Evolutionary conservation across 2,113 vertebrate species (phyloP), one percentile per base, ranked within the genome.

Genomic region (Delphinus delphis): DNA sequence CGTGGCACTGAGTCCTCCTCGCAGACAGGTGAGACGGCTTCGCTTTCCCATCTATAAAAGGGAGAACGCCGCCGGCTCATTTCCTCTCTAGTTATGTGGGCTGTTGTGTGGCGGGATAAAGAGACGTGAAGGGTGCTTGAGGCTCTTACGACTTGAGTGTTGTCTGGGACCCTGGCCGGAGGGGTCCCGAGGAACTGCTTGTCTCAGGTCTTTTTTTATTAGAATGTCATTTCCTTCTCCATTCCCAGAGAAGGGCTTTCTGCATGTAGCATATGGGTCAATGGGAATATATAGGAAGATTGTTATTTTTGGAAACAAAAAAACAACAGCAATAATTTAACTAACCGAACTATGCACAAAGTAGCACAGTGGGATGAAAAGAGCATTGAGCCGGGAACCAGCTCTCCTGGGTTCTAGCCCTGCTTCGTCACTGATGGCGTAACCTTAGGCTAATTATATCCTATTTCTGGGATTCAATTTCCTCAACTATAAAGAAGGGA

Each of bases 251-350:
- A 82, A 73, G 65, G n/a, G 36, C 58, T 89, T 95, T 95, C 53
- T 86, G 95, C 84, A 96, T 85, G 92, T 95, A 82, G 58, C 62
- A 55, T 33, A 67, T 76, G 53, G 58, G 5, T 82, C 60, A 65
- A 33, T 55, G 79, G 86, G 85, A 58, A 60, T 79, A 28, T 58
- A 82, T 9, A 74, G 23, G 13, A 33, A 88, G 31, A 44, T 44
- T 76, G 23, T 90, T 94, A 55, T 58, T 95, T 97, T 90, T 86
- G 67, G 53, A 28, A 41, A 79, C 26, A 55, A 55, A 20, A 55
- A 87, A 55, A 20, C 55, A 88, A 91, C 17, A 93, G 85, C 95
- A 96, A 89, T 95, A 95, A 95, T 94, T 91, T 76, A 88, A 41
- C 36, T 63, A 65, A 44, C 47, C 67, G 70, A 62, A 67, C 62